Conservation (phyloP, 2,888 invertebrate genomes). For the Sclerodermus sp. region DNA sequence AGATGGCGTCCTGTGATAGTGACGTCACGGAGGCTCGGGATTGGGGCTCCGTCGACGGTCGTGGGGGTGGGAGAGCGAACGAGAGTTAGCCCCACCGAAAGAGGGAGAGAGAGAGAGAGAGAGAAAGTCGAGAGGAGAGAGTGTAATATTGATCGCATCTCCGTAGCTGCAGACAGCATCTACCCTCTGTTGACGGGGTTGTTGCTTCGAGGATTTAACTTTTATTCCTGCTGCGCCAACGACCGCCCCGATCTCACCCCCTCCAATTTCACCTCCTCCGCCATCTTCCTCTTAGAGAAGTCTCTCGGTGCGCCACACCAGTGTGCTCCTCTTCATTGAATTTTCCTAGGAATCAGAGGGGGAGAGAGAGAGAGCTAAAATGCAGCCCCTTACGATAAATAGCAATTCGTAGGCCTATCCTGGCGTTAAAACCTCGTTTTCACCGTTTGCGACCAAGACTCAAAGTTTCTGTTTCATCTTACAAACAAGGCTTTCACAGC, state of each 20-base stretch:
- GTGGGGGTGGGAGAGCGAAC: background rate
- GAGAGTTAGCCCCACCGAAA: background rate
- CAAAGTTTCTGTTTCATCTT: too few relatives aligned
- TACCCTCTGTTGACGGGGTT: slow-evolving; percentile 55
- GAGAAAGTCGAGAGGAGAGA: slow-evolving; percentile 19
- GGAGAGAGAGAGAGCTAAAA: too few relatives aligned
- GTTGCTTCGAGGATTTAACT: slow-evolving; percentile 52
- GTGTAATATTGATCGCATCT: slow-evolving; percentile 58
- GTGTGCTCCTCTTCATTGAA: too few relatives aligned
- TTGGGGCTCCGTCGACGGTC: slow-evolving; percentile 6
- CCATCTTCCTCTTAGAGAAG: background rate
- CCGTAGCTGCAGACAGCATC: slow-evolving; percentile 55
- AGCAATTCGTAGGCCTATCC: too few relatives aligned
- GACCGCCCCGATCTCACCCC: background rate
- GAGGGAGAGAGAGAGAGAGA: slow-evolving; percentile 19
- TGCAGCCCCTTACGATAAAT: too few relatives aligned
- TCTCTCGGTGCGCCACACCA: too few relatives aligned
- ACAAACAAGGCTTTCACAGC: too few relatives aligned
- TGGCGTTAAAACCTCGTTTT: too few relatives aligned
- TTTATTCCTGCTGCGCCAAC: slow-evolving; percentile 29
- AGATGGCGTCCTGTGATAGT: slow-evolving; percentile 58
- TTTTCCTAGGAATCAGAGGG: too few relatives aligned
- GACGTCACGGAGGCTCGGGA: slow-evolving; percentile 47
- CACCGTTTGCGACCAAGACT: too few relatives aligned
- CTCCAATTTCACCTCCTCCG: background rate